Base-by-base conservation (phyloP, 2,113 vertebrate genomes). In the Otis tarda region DNA sequence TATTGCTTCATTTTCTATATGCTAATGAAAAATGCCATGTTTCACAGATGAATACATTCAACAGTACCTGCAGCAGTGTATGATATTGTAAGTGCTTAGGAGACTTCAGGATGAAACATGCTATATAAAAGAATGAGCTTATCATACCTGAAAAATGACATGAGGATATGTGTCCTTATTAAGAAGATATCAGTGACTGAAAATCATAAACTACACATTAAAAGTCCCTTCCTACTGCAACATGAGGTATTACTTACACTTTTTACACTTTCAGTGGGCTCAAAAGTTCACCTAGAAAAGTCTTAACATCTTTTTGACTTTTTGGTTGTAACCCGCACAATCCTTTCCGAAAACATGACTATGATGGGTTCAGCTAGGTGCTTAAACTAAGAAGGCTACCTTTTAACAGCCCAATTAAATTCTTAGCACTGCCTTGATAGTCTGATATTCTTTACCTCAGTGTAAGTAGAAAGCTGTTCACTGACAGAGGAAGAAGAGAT, bases 271-370 rank as follows among this genome's bases (percentile, higher is more conserved):
- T 31, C 69, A 89, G 35, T 49, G 35, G 35, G 16, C 90, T 91
- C 47, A 87, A 53, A 93, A 93, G 39, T 89, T 92, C 64, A 87
- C 43, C 14, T 31, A 68, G 37, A 49, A 70, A 87, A 75, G 60
- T 59, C 83, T 93, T 80, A 92, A 76, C n/a, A 69, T 70, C 68
- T 68, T 95, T 87, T 59, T 94, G 67, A 93, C 64, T 73, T 87
- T 92, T 93, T 90, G 25, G 28, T 60, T 12, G 8, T 56, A 96
- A 94, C 8, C 49, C 43, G 35, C 11, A 63, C 11, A 43, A 8
- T 55, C 16, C 87, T 64, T 59, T 71, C 20, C 3, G 16, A 59
- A 92, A 74, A 35, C 24, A 39, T 55, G 16, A 70, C 64, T 87
- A 49, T 7, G 8, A 60, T 37, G 75, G 55, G 17, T 69, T 70